A percentile compares a stretch with the other conserved stretches of the same genome.
These are phyloP conservation scores for Apostichopus leukothele DNA, from an alignment of 53 echinoderm and acorn worm species.

Conservation along the genomic window DNA sequence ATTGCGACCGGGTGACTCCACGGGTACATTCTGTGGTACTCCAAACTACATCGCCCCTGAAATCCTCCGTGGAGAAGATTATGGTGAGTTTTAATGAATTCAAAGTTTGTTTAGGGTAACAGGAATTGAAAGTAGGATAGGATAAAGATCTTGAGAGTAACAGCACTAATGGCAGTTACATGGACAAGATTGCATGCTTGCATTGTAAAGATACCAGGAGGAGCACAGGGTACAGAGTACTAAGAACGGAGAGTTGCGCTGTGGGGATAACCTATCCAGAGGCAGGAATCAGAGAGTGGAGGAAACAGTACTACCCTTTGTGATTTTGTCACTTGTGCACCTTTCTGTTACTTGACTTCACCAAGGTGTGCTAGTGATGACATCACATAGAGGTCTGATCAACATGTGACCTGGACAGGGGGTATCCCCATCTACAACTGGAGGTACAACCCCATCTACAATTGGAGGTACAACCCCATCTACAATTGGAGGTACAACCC, in stretches of 20 bases:
- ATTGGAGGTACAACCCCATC: no score
- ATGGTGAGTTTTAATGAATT: slow-evolving; percentile 62
- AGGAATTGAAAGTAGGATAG: no score
- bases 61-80: slow-evolving; percentile 92
- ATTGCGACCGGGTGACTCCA: slow-evolving; percentile 85
- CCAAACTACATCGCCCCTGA: slow-evolving; percentile 98
- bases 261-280: background rate
- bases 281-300: background rate
- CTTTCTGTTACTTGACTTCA: slow-evolving; percentile 79
- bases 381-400: slow-evolving; percentile 50
- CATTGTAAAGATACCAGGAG: no score
- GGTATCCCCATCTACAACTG: no score
- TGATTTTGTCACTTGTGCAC: slow-evolving; percentile 99
- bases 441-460: no score
- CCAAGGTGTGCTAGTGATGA: slow-evolving; percentile 99
- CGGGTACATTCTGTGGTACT: slow-evolving; percentile 96
- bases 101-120: no score
- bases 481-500: no score
- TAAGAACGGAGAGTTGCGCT: background rate
- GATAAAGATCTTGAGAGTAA: no score
- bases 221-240: no score
- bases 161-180: no score
- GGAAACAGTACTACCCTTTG: slow-evolving; percentile 28
- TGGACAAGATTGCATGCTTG: no score
- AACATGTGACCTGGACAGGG: background rate